A percentile compares a stretch with the other conserved stretches of the same genome.
Conservation (phyloP, 2,113 vertebrate genomes). For the Engystomops pustulosus region DNA sequence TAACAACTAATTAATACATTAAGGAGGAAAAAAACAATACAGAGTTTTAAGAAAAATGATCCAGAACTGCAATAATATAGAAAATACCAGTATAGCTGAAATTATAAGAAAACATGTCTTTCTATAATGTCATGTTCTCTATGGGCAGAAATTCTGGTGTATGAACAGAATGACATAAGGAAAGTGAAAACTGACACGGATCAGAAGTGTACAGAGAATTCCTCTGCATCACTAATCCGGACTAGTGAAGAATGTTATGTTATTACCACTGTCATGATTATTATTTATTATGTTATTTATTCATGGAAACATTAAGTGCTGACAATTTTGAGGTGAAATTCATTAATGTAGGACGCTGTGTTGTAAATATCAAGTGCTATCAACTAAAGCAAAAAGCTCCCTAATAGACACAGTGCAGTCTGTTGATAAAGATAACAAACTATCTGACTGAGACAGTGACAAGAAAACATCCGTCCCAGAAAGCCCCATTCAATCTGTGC, state of each 20-base stretch:
- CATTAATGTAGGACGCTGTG: neutral
- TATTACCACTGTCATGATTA: neutral
- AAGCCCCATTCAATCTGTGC: conserved; percentile 35
- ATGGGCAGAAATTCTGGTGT: too few relatives aligned
- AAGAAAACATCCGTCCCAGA: conserved; percentile 26
- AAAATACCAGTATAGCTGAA: too few relatives aligned
- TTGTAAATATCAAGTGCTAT: conserved; percentile 23
- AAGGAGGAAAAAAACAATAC: too few relatives aligned
- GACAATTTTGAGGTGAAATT: neutral
- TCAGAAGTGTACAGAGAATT: neutral
- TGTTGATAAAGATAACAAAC: conserved; percentile 50
- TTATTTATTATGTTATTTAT: neutral
- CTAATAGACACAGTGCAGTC: conserved; percentile 19
- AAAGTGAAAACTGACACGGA: neutral
- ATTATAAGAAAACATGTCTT: too few relatives aligned
- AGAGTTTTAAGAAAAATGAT: too few relatives aligned
- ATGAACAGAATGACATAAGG: neutral
- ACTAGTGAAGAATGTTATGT: neutral
- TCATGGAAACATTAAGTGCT: neutral
- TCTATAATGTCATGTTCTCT: too few relatives aligned
- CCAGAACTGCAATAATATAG: too few relatives aligned
- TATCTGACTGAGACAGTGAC: conserved; percentile 38
- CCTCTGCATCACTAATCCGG: neutral
- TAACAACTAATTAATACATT: too few relatives aligned
- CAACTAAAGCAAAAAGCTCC: conserved; percentile 3